A percentile compares a stretch with the other conserved stretches of the same genome.
These are phyloP conservation scores for Pogoniulus pusillus DNA, from an alignment of 2,797 vertebrate genomes.

Conservation along the genomic window DNA sequence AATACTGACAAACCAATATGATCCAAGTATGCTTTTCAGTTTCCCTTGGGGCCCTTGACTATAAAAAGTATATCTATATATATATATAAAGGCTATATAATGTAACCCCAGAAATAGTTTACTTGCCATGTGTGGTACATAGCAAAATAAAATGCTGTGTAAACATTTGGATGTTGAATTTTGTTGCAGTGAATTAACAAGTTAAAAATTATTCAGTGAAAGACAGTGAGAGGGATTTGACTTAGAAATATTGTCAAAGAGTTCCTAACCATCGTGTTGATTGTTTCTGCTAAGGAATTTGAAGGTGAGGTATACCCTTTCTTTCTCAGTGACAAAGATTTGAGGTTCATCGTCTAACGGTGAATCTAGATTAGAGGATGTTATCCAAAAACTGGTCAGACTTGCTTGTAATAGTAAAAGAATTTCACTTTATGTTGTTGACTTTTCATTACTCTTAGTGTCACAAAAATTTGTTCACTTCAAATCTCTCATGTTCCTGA, in stretches of 20 bases:
- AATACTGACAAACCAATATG: neutral
- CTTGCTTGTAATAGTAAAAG: constrained; percentile 17
- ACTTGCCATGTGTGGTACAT: neutral
- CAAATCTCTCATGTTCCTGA: constrained; percentile 9
- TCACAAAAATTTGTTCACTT: constrained; percentile 50
- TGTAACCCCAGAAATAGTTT: neutral
- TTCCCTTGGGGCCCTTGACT: neutral
- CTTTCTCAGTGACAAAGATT: neutral
- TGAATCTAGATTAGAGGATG: neutral
- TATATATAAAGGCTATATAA: neutral
- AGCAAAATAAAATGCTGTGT: neutral
- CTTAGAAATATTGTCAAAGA: neutral
- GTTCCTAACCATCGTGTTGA: neutral
- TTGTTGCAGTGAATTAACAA: neutral
- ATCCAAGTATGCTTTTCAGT: neutral
- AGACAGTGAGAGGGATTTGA: neutral
- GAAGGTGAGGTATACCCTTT: neutral
- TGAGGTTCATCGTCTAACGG: constrained; percentile 8
- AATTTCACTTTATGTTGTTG: constrained; percentile 14
- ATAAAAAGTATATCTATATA: too few species aligned
- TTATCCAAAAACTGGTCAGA: constrained; percentile 38
- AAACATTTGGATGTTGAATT: neutral
- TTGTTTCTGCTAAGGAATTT: neutral
- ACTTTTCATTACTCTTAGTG: constrained; percentile 47
- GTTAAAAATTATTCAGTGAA: neutral